These are phyloP conservation scores for Gasterosteus aculeatus DNA, from an alignment of 2,113 vertebrate genomes.

Conservation along the genomic window DNA sequence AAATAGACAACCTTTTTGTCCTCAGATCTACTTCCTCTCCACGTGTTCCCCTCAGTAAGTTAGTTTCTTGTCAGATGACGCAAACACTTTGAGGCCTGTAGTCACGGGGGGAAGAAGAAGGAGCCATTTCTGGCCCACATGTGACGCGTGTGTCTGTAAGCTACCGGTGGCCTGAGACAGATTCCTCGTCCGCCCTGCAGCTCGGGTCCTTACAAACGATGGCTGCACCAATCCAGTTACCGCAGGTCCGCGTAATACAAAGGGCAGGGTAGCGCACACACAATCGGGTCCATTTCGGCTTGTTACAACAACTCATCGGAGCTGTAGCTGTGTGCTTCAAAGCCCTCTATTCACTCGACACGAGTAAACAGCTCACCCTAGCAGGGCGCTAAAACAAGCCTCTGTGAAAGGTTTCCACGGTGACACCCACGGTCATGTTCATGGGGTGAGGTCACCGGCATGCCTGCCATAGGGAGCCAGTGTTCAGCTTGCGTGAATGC, in stretches of 20 bases:
- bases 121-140: slow-evolving; percentile 28
- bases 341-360: slow-evolving; percentile 76
- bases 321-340: slow-evolving; percentile 68
- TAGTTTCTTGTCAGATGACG: slow-evolving; percentile 35
- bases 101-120: slow-evolving; percentile 26
- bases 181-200: slow-evolving; percentile 44
- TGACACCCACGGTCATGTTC: slow-evolving; percentile 71
- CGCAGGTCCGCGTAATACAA: slow-evolving; percentile 59
- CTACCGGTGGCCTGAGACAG: slow-evolving; percentile 33
- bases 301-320: slow-evolving; percentile 67
- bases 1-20: slow-evolving; percentile 43
- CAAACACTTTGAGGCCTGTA: slow-evolving; percentile 18
- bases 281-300: slow-evolving; percentile 40
- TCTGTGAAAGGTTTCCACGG: slow-evolving; percentile 75
- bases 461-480: slow-evolving; percentile 68
- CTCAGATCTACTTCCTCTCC: slow-evolving; percentile 12
- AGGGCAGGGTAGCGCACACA: slow-evolving; percentile 39
- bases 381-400: slow-evolving; percentile 66
- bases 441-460: slow-evolving; percentile 77
- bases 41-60: slow-evolving; percentile 1
- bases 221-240: slow-evolving; percentile 44
- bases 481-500: slow-evolving; percentile 70
- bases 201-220: slow-evolving; percentile 53
- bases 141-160: background rate
- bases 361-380: slow-evolving; percentile 65